Percentiles rank a stretch among this genome's conserved stretches.
Conservation (phyloP, 2,888 invertebrate genomes). For the Dryobota labecula region DNA sequence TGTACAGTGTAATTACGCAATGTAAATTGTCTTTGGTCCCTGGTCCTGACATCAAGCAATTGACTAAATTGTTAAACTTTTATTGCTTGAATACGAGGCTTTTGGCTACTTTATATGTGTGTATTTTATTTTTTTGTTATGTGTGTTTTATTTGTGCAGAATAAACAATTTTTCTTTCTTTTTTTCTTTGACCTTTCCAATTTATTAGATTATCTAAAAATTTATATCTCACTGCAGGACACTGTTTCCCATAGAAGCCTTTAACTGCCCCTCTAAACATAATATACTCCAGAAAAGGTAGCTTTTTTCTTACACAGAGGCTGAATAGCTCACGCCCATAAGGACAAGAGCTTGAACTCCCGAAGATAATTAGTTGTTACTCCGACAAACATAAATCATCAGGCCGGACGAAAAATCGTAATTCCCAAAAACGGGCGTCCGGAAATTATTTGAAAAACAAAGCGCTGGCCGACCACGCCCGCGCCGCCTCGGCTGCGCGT, state of each 20-base stretch:
- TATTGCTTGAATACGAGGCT: too few relatives aligned
- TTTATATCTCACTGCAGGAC: background rate
- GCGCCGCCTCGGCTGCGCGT: slow-evolving; percentile 74
- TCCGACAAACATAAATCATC: slow-evolving; percentile 63
- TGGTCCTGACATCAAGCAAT: too few relatives aligned
- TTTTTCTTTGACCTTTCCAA: too few relatives aligned
- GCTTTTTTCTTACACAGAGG: slow-evolving; percentile 14
- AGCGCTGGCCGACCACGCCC: slow-evolving; percentile 83
- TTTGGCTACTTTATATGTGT: too few relatives aligned
- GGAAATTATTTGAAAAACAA: slow-evolving; percentile 89
- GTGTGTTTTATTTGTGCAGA: too few relatives aligned
- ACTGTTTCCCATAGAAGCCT: background rate
- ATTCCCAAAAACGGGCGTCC: slow-evolving; percentile 83
- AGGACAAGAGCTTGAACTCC: slow-evolving; percentile 28
- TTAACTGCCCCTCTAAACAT: background rate
- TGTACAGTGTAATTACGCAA: too few relatives aligned
- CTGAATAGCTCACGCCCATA: slow-evolving; percentile 18
- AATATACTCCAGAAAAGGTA: background rate
- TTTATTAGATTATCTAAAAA: too few relatives aligned
- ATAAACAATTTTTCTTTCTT: too few relatives aligned
- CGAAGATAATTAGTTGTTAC: slow-evolving; percentile 57
- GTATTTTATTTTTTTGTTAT: too few relatives aligned
- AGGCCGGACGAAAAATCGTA: slow-evolving; percentile 69
- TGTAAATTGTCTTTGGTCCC: too few relatives aligned
- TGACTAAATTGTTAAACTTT: too few relatives aligned